Conservation (phyloP, 1,140 invertebrate species). For the Lethocerus indicus region DNA sequence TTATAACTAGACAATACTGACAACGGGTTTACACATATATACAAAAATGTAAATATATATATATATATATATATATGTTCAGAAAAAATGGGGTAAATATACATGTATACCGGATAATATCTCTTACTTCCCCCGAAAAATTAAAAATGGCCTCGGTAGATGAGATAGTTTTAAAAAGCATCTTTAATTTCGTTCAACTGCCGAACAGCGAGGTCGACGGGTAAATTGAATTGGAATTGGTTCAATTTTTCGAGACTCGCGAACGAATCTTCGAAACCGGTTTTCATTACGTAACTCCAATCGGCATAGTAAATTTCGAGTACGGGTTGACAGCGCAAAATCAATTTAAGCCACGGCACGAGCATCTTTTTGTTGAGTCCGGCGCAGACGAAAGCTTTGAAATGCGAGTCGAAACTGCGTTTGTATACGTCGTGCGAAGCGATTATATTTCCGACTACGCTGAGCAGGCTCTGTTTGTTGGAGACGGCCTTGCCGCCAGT, state of each 20-base stretch:
- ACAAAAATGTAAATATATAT: too few relatives aligned
- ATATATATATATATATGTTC: neutral
- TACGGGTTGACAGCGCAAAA: constrained; percentile 75
- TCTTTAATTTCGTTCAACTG: constrained; percentile 97
- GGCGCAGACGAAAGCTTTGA: constrained; percentile 94
- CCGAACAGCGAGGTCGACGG: constrained; percentile 85
- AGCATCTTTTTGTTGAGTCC: constrained; percentile 85
- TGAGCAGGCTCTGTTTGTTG: constrained; percentile 80
- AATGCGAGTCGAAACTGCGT: constrained; percentile 87
- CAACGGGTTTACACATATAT: too few relatives aligned
- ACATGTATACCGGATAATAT: too few relatives aligned
- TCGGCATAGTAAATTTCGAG: constrained; percentile 81
- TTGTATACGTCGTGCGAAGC: constrained; percentile 82
- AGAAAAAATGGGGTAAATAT: neutral
- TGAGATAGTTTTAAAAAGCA: constrained; percentile 84
- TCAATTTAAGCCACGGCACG: constrained; percentile 81
- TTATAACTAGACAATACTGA: too few relatives aligned
- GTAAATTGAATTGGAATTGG: constrained; percentile 77
- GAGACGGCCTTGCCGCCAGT: constrained; percentile 69
- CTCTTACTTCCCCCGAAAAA: too few relatives aligned
- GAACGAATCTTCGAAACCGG: constrained; percentile 91
- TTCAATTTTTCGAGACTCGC: constrained; percentile 76
- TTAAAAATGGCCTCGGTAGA: too few relatives aligned
- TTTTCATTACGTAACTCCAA: constrained; percentile 90
- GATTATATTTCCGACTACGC: constrained; percentile 83